Evolutionary conservation across 2,888 invertebrate species (phyloP), one percentile per base, ranked within the genome.

Genomic region (Myathropa florea): DNA sequence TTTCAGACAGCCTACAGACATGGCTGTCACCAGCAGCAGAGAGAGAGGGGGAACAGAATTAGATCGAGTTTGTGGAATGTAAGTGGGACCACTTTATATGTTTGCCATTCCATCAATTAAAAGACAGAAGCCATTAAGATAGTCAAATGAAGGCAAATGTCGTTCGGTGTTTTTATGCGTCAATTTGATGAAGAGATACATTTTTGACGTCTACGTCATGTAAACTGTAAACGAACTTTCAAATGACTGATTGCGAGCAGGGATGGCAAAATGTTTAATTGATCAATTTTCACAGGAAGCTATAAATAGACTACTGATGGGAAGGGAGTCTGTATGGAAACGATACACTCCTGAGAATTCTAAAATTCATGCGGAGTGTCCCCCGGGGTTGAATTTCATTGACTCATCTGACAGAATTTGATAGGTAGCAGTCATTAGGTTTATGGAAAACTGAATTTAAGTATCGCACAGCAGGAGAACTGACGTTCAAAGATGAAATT

Each of bases 91-190:
- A 39, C 26, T 30, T 30, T 30, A 10, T 65, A 21, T 75, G 28
- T 60, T 60, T 60, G 14, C 55, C 14, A 24, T 28, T 30, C 30
- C 23, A 72, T 73, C 46, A 53, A 55, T 30, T 73, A 18, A 30
- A 18, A 57, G 55, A 21, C 55, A 57, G 73, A 55, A 64, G 14
- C 73, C 63, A 64, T 75, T 75, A 57, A 26, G 30, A 36, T 18
- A 18, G 46, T 6, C 46, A 18, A 18, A 18, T 6, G 46, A 18
- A 46, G 18, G 6, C 46, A 46, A n/a, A 18, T 46, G n/a, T 14
- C 14, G 39, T 39, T 39, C n/a, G 39, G n/a, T 39, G 2, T 39
- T 30, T n/a, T 39, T 64, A 7, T 39, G n/a, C 9, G 39, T 71
- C 28, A 61, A 71, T 28, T 63, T 72, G 30, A 63, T 63, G 30